A percentile compares a stretch with the other conserved stretches of the same genome.
phyloP scores from a whole-genome alignment of 2,888 invertebrate genomes.

The Cactoblastis cactorum region DNA sequence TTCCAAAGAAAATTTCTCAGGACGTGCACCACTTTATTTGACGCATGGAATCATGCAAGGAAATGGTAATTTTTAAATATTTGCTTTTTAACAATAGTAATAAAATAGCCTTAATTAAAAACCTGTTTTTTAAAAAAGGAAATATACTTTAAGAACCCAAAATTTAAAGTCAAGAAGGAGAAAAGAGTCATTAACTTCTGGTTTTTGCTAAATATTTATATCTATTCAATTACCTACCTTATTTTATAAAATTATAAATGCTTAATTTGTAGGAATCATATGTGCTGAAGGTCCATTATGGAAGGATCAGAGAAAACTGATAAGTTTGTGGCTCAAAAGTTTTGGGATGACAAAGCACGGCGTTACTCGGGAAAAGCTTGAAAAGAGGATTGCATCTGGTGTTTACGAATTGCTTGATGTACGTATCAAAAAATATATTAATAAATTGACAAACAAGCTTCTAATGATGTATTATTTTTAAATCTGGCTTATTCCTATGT shows the following conservation, averaged over 20 bases:
- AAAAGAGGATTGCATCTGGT: conserved; percentile 81
- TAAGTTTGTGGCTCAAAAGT: conserved; percentile 84
- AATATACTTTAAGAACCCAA: too few species aligned
- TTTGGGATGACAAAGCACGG: conserved; percentile 85
- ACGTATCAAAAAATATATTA: conserved; percentile 25
- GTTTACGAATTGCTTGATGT: conserved; percentile 81
- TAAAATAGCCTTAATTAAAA: too few species aligned
- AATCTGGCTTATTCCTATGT: too few species aligned
- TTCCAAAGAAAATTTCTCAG: conserved; percentile 84
- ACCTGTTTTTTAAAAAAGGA: too few species aligned
- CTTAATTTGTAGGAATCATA: conserved; percentile 86
- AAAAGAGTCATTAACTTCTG: too few species aligned
- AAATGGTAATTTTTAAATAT: conserved; percentile 81
- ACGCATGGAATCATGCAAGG: conserved; percentile 94
- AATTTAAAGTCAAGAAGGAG: too few species aligned
- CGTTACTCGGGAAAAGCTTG: conserved; percentile 80
- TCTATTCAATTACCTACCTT: background rate
- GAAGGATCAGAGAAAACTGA: conserved; percentile 89
- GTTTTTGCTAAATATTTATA: too few species aligned
- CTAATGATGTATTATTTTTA: too few species aligned
- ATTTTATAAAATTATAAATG: too few species aligned
- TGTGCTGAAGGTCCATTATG: conserved; percentile 90
- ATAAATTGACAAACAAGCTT: too few species aligned
- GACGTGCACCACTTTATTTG: conserved; percentile 89
- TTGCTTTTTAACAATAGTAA: too few species aligned